Conservation (phyloP, 2,113 vertebrate genomes). For the Hydropotes inermis region DNA sequence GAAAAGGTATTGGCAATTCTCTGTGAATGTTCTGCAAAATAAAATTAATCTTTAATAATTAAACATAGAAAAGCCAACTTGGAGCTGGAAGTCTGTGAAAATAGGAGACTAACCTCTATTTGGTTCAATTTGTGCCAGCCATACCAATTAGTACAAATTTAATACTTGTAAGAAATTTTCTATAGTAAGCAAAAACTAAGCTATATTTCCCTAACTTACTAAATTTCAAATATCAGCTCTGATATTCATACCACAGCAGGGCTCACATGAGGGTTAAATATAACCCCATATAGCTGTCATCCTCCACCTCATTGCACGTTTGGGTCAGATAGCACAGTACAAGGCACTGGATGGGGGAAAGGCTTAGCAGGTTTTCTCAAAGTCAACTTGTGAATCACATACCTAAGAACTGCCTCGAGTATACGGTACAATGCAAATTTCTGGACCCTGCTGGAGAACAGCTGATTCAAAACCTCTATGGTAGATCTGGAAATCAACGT, state of each 20-base stretch:
- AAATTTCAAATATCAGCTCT: neutral
- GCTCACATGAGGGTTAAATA: neutral
- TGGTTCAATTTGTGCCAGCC: slow-evolving; percentile 45
- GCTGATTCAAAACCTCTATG: neutral
- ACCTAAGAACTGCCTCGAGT: neutral
- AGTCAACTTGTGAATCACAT: neutral
- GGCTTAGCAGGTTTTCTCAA: neutral
- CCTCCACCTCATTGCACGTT: accelerated
- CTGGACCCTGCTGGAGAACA: neutral
- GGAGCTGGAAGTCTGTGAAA: slow-evolving; percentile 38
- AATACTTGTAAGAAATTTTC: slow-evolving; percentile 20
- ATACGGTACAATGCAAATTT: neutral
- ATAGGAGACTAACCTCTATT: slow-evolving; percentile 38
- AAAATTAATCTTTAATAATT: slow-evolving; percentile 68
- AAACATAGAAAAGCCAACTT: slow-evolving; percentile 34
- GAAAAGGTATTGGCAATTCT: slow-evolving; percentile 44
- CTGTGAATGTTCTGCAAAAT: slow-evolving; percentile 38
- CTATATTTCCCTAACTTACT: neutral
- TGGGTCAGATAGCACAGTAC: neutral
- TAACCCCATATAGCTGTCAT: neutral
- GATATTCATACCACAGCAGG: neutral
- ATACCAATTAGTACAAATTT: slow-evolving; percentile 56
- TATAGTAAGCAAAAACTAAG: neutral
- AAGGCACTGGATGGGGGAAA: neutral
- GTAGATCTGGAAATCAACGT: neutral